Conservation (phyloP, 2,113 vertebrate genomes). For the Nerophis lumbriciformis region DNA sequence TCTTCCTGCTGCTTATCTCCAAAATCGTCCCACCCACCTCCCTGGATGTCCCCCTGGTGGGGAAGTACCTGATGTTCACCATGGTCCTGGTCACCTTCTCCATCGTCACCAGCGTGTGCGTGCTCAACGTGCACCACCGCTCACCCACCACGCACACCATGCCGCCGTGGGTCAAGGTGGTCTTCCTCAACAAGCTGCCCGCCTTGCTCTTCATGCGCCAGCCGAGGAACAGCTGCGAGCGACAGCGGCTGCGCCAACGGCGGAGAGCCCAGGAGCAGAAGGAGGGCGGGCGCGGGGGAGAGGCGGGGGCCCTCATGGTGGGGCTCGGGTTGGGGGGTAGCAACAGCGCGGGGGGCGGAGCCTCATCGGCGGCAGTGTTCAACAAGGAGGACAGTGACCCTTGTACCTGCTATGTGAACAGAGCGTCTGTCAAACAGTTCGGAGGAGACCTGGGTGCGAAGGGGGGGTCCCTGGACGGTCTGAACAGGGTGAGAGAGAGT, state of each 20-base stretch:
- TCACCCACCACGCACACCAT: constrained; percentile 96
- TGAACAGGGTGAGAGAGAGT: constrained; percentile 74
- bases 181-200: constrained; percentile 90
- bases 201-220: constrained; percentile 91
- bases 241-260: constrained; percentile 81
- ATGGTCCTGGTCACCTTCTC: constrained; percentile 98
- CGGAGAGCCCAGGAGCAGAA: constrained; percentile 74
- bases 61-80: constrained; percentile 98
- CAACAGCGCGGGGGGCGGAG: constrained; percentile 40
- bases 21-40: constrained; percentile 95
- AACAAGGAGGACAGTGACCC: constrained; percentile 60
- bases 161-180: constrained; percentile 89
- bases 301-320: constrained; percentile 59
- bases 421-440: constrained; percentile 74
- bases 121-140: constrained; percentile 93
- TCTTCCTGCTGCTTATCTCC: constrained; percentile 94
- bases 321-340: constrained; percentile 49
- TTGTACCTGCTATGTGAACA: constrained; percentile 86
- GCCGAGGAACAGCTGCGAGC: constrained; percentile 84
- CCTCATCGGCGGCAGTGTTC: constrained; percentile 42
- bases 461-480: constrained; percentile 66
- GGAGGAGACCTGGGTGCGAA: constrained; percentile 64
- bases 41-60: constrained; percentile 88
- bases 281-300: constrained; percentile 50
- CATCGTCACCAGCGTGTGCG: constrained; percentile 92